Conservation (phyloP, 2,113 vertebrate genomes). For the Oncorhynchus masou region DNA sequence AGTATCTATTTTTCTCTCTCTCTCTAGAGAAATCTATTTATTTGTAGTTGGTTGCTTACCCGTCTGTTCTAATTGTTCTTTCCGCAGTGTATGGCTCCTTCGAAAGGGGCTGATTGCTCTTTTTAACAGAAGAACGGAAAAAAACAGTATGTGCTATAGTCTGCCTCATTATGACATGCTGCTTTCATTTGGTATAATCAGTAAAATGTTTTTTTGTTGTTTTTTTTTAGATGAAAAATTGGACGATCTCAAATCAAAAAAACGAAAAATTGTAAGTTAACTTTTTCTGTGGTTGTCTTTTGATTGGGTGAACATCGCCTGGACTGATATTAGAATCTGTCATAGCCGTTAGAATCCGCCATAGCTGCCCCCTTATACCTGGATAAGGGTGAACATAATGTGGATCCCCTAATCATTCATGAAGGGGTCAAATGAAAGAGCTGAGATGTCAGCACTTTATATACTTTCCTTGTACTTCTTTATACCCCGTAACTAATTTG, state of each 20-base stretch:
- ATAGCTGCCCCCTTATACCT: not conserved
- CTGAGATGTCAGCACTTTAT: not conserved
- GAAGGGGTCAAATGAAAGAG: not conserved
- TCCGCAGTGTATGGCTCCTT: slow-evolving; percentile 86
- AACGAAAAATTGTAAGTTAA: slow-evolving; percentile 95
- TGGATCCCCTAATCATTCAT: not conserved
- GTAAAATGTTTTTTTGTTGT: not conserved
- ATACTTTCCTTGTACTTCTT: not conserved
- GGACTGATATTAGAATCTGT: not conserved
- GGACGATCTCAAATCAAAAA: slow-evolving; percentile 89
- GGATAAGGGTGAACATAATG: not conserved
- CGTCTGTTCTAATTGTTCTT: not conserved
- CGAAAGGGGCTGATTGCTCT: slow-evolving; percentile 88
- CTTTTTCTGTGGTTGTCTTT: not conserved
- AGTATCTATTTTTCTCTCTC: slow-evolving; percentile 67
- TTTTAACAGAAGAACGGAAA: slow-evolving; percentile 90
- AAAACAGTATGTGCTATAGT: slow-evolving; percentile 83
- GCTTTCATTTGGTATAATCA: not conserved
- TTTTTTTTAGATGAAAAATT: slow-evolving; percentile 86
- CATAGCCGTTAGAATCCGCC: too few relatives aligned
- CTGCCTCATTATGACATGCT: not conserved
- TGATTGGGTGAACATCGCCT: too few relatives aligned
- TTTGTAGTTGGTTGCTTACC: not conserved
- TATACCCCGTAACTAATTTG: not conserved
- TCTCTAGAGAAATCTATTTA: too few relatives aligned